Conservation (phyloP, 2,113 vertebrate species). For the Actenoides lindsayi region DNA sequence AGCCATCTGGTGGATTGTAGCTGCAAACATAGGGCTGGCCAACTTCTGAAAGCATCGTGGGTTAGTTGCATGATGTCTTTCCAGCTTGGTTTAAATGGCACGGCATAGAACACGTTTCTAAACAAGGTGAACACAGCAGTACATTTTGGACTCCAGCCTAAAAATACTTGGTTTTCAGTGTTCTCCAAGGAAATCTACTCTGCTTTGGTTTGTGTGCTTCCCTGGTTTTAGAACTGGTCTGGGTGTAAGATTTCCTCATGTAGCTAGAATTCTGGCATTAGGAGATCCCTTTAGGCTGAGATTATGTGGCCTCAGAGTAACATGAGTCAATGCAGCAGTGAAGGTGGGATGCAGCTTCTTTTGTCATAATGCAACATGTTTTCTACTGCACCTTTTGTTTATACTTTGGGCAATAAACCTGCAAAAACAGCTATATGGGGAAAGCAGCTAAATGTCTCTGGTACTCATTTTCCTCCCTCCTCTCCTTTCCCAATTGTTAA, state of each 20-base stretch:
- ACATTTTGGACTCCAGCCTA: rapidly evolving
- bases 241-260: not conserved
- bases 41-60: not conserved
- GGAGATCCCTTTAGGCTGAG: not conserved
- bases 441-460: not conserved
- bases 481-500: not conserved
- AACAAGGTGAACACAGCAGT: not conserved
- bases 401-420: not conserved
- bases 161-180: not conserved
- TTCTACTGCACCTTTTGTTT: not conserved
- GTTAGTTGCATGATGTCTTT: not conserved
- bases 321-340: not conserved
- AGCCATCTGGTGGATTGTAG: constrained; percentile 4
- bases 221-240: not conserved
- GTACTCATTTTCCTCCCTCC: not conserved
- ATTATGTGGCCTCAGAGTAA: not conserved
- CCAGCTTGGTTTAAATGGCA: not conserved
- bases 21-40: not conserved
- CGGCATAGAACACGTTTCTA: not conserved
- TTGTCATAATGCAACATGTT: not conserved
- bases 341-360: not conserved
- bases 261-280: not conserved
- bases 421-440: not conserved
- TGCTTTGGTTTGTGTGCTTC: not conserved
- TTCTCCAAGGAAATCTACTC: not conserved